phyloP scores from a whole-genome alignment of 2,797 vertebrate genomes.

The Aulostomus chinensis region DNA sequence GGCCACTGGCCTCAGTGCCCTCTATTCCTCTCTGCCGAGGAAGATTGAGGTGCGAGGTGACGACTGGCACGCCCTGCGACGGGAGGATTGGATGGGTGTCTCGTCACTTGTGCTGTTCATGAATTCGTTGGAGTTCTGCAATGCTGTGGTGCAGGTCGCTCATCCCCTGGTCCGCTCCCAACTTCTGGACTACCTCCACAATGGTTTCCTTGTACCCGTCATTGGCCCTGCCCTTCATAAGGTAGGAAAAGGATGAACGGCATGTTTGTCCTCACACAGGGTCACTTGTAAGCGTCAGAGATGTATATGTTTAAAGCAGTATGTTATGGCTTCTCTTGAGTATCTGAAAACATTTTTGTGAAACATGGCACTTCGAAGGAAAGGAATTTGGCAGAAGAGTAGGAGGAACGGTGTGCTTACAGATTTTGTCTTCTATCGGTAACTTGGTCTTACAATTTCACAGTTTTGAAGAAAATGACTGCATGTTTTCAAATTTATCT shows the following conservation, averaged over 20 bases:
- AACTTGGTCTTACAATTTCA: too few species aligned
- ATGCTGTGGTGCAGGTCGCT: slow-evolving; percentile 94
- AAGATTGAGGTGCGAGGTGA: slow-evolving; percentile 95
- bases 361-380: too few species aligned
- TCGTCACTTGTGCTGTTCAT: slow-evolving; percentile 94
- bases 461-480: too few species aligned
- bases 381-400: too few species aligned
- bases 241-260: slow-evolving; percentile 52
- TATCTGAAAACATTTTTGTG: too few species aligned
- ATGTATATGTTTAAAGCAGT: too few species aligned
- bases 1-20: slow-evolving; percentile 94
- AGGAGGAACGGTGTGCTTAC: too few species aligned
- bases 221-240: slow-evolving; percentile 93
- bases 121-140: slow-evolving; percentile 98
- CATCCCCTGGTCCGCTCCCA: slow-evolving; percentile 93
- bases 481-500: too few species aligned
- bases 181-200: slow-evolving; percentile 95
- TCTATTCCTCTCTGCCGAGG: slow-evolving; percentile 96
- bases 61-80: slow-evolving; percentile 93
- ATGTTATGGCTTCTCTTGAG: too few species aligned
- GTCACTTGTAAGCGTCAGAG: too few species aligned
- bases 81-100: slow-evolving; percentile 94
- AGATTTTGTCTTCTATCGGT: too few species aligned
- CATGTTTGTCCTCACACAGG: too few species aligned
- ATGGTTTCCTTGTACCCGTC: slow-evolving; percentile 94